These are phyloP conservation scores for Colletes collaris DNA, from an alignment of 2,888 invertebrate species.

Conservation along the genomic window DNA sequence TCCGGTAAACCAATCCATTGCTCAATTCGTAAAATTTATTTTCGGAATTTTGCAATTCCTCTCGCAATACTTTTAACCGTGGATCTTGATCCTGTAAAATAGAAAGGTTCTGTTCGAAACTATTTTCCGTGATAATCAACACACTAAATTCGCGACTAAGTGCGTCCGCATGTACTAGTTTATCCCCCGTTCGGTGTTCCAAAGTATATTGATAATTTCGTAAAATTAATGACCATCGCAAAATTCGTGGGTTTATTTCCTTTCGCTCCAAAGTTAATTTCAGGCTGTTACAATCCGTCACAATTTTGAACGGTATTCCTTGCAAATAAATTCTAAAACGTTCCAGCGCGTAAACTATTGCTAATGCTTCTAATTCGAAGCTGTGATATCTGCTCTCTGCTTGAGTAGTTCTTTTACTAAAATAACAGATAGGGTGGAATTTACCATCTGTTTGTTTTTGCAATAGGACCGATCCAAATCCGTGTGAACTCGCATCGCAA, in stretches of 20 bases:
- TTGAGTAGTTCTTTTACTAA: slow-evolving; percentile 12
- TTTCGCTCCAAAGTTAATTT: slow-evolving; percentile 12
- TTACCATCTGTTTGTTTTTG: slow-evolving; percentile 18
- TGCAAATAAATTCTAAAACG: slow-evolving; percentile 19
- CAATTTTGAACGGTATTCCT: background rate
- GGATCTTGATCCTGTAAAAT: slow-evolving; percentile 6
- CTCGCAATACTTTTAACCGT: background rate
- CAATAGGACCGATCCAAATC: slow-evolving; percentile 18
- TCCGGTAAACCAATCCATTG: slow-evolving; percentile 12
- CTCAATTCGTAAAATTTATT: slow-evolving; percentile 9
- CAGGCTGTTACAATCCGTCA: slow-evolving; percentile 2
- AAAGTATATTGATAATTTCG: slow-evolving; percentile 15
- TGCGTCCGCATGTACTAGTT: slow-evolving; percentile 9
- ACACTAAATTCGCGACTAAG: slow-evolving; percentile 9
- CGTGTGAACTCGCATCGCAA: slow-evolving; percentile 6
- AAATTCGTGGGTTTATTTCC: slow-evolving; percentile 42
- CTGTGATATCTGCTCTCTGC: slow-evolving; percentile 3
- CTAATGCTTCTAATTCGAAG: slow-evolving; percentile 5
- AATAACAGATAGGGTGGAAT: slow-evolving; percentile 24
- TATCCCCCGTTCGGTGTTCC: slow-evolving; percentile 9
- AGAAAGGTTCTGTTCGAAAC: slow-evolving; percentile 10
- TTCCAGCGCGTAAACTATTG: slow-evolving; percentile 3
- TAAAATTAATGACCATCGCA: slow-evolving; percentile 5
- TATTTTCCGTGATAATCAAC: background rate
- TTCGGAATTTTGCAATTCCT: background rate